phyloP scores from a whole-genome alignment of 2,113 vertebrate species.

The Syngnathus floridae region DNA sequence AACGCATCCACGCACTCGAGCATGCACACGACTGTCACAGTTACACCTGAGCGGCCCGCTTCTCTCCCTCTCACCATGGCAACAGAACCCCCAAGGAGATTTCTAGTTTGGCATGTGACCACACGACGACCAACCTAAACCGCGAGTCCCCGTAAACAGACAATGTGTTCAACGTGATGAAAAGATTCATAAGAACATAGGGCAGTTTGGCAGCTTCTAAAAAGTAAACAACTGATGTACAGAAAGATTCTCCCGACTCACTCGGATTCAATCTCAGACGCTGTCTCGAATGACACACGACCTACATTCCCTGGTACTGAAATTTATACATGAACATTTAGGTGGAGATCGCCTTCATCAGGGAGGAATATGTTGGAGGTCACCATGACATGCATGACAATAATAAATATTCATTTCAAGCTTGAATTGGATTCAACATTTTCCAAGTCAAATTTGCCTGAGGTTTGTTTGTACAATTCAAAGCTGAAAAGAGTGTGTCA shows the following conservation, averaged over 20 bases:
- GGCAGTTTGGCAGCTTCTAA: constrained; percentile 71
- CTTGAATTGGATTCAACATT: neutral
- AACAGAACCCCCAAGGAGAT: constrained; percentile 20
- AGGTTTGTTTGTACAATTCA: constrained; percentile 32
- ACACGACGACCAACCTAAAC: neutral
- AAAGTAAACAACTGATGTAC: constrained; percentile 56
- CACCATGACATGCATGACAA: constrained; percentile 11
- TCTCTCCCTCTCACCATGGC: constrained; percentile 45
- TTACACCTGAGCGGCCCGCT: neutral
- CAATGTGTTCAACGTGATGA: constrained; percentile 22
- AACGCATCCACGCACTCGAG: neutral
- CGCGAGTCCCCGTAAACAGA: neutral
- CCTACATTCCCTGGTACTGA: constrained; percentile 30
- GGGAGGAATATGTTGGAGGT: neutral
- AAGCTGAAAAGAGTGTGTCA: constrained; percentile 26
- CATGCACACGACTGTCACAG: constrained; percentile 45
- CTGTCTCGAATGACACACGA: constrained; percentile 49
- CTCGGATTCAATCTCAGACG: constrained; percentile 23
- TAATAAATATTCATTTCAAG: constrained; percentile 5
- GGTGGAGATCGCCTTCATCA: neutral
- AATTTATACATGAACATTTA: constrained; percentile 1
- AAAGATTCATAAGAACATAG: constrained; percentile 46
- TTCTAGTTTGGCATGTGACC: constrained; percentile 37
- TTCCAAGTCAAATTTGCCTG: constrained; percentile 26
- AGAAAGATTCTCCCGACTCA: constrained; percentile 14